Evolutionary conservation across 2,888 invertebrate species (phyloP).

Genomic region (Rhorus exstirpatorius): DNA sequence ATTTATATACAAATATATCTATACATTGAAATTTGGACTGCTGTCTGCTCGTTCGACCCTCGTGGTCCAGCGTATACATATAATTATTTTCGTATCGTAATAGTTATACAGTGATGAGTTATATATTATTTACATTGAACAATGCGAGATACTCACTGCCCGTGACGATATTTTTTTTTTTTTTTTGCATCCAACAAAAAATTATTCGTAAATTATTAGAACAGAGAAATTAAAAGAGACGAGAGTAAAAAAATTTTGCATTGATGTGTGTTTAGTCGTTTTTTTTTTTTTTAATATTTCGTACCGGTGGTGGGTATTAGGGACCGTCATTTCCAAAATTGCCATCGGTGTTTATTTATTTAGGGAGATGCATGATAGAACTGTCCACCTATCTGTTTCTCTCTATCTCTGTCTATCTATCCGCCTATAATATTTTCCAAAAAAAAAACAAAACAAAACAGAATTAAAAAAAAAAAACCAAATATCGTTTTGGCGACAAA

Average conservation of each 20-base stretch:
- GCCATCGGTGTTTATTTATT: conserved; percentile 74
- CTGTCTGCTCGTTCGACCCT: conserved; percentile 78
- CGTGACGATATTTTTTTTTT: conserved; percentile 40
- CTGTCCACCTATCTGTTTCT: conserved; percentile 74
- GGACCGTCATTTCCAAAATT: conserved; percentile 70
- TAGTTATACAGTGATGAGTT: conserved; percentile 69
- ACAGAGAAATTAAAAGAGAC: background rate
- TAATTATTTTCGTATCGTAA: conserved; percentile 64
- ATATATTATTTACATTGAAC: conserved; percentile 25
- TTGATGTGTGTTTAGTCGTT: too few relatives aligned
- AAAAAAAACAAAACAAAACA: conserved; percentile 7
- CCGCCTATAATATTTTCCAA: conserved; percentile 54
- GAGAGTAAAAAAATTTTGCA: conserved; percentile 4
- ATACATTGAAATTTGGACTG: conserved; percentile 75
- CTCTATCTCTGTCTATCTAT: conserved; percentile 66
- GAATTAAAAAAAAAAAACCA: background rate
- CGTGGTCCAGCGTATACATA: conserved; percentile 60
- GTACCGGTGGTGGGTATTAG: conserved; percentile 74
- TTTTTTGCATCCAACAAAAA: too few relatives aligned
- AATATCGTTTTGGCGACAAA: conserved; percentile 5
- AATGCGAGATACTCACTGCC: conserved; percentile 65
- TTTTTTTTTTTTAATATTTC: too few relatives aligned
- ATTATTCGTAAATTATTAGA: background rate
- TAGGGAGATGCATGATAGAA: conserved; percentile 80
- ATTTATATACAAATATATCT: conserved; percentile 56